Evolutionary conservation across 2,797 vertebrate species (phyloP).

Genomic region (Nyctibius grandis): DNA sequence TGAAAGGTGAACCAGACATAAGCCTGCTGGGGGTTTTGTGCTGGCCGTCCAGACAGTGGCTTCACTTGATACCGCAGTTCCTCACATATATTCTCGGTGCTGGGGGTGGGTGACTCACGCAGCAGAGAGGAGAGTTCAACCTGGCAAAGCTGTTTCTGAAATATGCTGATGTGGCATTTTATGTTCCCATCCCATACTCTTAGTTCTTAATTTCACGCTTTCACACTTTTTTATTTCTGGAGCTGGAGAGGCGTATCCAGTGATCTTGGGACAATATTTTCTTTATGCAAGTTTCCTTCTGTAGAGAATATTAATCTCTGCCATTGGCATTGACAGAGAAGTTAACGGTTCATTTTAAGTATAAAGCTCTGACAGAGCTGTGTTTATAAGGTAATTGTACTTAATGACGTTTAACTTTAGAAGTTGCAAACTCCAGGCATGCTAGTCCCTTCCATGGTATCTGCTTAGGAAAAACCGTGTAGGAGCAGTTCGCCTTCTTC

Average conservation of each 20-base stretch:
- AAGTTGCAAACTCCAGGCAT: not conserved
- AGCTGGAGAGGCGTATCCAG: not conserved
- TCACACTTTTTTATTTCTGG: not conserved
- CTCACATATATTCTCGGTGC: not conserved
- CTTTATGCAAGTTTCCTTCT: constrained; percentile 11
- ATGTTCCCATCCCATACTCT: not conserved
- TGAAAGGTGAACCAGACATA: not conserved
- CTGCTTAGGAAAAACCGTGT: not conserved
- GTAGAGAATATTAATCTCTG: not conserved
- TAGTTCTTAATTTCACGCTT: not conserved
- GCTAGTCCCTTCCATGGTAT: not conserved
- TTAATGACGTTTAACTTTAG: not conserved
- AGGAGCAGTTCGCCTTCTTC: not conserved
- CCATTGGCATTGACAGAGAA: not conserved
- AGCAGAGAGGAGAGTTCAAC: not conserved
- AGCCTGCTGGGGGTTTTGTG: not conserved
- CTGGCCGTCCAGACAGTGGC: not conserved
- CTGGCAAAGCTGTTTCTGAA: not conserved
- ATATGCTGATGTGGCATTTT: not conserved
- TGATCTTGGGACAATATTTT: constrained; percentile 24
- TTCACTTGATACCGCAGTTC: not conserved
- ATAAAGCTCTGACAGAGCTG: not conserved
- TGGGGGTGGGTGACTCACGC: not conserved
- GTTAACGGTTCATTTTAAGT: constrained; percentile 26
- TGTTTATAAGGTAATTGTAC: not conserved